A percentile compares a stretch with the other conserved stretches of the same genome.
Conservation (phyloP, 1,140 invertebrate genomes). For the Macrocentrus cingulum region DNA sequence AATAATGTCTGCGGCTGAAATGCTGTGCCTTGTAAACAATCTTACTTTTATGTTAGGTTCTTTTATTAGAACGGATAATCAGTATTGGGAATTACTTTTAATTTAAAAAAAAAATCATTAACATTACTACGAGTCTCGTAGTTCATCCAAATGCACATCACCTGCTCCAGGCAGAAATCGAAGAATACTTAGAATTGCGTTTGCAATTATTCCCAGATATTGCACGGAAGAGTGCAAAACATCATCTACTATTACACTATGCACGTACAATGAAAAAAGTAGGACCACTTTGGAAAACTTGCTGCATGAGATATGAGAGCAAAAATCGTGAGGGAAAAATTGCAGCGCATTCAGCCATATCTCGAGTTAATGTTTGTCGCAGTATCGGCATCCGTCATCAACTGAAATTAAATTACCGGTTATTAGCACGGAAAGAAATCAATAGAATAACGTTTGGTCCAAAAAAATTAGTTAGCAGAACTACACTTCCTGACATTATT, state of each 20-base stretch:
- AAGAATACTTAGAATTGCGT: slow-evolving; percentile 24
- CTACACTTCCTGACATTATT: too few species aligned
- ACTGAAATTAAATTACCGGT: slow-evolving; percentile 24
- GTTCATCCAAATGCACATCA: slow-evolving; percentile 11
- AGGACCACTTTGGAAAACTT: slow-evolving; percentile 33
- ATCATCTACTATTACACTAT: slow-evolving; percentile 40
- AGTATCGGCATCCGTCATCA: slow-evolving; percentile 19
- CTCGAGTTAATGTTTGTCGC: slow-evolving; percentile 16
- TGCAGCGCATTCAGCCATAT: slow-evolving; percentile 15
- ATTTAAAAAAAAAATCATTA: slow-evolving; percentile 26
- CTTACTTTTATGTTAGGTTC: slow-evolving; percentile 35
- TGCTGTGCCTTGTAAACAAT: slow-evolving; percentile 33
- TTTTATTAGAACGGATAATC: slow-evolving; percentile 28
- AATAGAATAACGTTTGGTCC: too few species aligned
- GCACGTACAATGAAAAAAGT: slow-evolving; percentile 28
- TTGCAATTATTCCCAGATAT: slow-evolving; percentile 25
- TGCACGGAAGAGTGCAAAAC: slow-evolving; percentile 35
- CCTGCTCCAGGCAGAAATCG: slow-evolving; percentile 3
- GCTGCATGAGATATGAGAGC: slow-evolving; percentile 38
- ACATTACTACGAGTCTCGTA: slow-evolving; percentile 11
- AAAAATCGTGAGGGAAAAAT: slow-evolving; percentile 38
- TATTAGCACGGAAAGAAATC: slow-evolving; percentile 13
- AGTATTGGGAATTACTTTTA: slow-evolving; percentile 32
- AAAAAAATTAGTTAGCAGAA: too few species aligned
- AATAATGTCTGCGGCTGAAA: slow-evolving; percentile 35